These are phyloP conservation scores for Percina caprodes DNA, from an alignment of 2,113 vertebrate species.

Conservation along the genomic window DNA sequence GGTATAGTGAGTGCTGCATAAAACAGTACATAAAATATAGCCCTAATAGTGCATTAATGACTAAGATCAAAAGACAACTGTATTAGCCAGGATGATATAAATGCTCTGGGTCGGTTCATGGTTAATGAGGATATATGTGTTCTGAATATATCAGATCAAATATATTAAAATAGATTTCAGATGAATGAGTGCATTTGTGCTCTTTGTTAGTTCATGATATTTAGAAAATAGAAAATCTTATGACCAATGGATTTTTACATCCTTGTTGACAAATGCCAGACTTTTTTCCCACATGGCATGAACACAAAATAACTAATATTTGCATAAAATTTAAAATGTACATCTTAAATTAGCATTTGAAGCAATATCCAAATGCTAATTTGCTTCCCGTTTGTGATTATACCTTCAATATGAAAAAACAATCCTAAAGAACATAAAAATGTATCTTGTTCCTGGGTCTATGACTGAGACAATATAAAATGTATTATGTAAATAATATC, in stretches of 20 bases:
- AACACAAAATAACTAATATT: not conserved
- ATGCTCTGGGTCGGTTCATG: constrained; percentile 64
- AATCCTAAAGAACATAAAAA: not conserved
- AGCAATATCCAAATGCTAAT: constrained; percentile 6
- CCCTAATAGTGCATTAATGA: constrained; percentile 76
- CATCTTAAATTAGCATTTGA: constrained; percentile 22
- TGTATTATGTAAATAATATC: constrained; percentile 11
- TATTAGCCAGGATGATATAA: constrained; percentile 66
- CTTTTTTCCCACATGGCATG: not conserved
- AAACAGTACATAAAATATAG: constrained; percentile 79
- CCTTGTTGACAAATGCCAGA: constrained; percentile 3
- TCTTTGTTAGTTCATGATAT: constrained; percentile 39
- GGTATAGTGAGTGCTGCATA: constrained; percentile 73
- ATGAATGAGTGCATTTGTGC: constrained; percentile 51
- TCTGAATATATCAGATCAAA: constrained; percentile 51
- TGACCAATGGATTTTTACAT: constrained; percentile 26
- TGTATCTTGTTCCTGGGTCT: not conserved
- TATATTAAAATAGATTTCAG: constrained; percentile 47
- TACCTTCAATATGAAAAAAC: not conserved
- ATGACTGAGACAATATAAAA: not conserved
- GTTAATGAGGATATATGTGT: constrained; percentile 71
- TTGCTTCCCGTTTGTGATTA: not conserved
- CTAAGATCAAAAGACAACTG: constrained; percentile 77
- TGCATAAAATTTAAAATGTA: not conserved
- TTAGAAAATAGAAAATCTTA: constrained; percentile 37